Conservation (phyloP, 2,113 vertebrate species). For the Peucedramus taeniatus region DNA sequence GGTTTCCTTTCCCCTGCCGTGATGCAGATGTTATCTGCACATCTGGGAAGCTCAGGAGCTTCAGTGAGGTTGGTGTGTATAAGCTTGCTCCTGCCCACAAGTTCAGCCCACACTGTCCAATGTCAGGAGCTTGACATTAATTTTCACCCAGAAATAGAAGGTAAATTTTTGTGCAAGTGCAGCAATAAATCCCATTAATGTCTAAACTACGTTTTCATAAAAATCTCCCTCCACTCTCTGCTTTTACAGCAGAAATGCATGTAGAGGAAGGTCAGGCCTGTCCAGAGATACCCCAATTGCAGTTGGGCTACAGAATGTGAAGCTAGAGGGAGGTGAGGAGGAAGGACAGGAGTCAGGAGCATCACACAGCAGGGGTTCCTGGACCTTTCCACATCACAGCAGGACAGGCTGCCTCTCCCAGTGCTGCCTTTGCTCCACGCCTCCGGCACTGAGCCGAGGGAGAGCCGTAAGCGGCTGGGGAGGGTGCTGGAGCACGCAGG, state of each 20-base stretch:
- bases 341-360: neutral
- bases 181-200: neutral
- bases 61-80: rapidly evolving
- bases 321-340: neutral
- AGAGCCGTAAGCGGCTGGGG: neutral
- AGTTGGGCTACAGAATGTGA: neutral
- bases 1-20: rapidly evolving
- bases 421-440: neutral
- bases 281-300: neutral
- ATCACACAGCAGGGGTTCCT: neutral
- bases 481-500: neutral
- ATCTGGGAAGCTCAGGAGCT: neutral
- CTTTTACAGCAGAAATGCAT: neutral
- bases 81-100: rapidly evolving
- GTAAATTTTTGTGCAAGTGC: neutral
- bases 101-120: neutral
- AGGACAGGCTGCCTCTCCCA: neutral
- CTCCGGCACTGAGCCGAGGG: neutral
- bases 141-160: neutral
- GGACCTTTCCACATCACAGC: neutral
- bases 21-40: neutral
- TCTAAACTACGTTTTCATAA: neutral
- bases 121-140: neutral
- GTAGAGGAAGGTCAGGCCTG: neutral
- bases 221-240: neutral